Evolutionary conservation across 2,888 invertebrate genomes (phyloP).

Genomic region (Heliconius cydno): DNA sequence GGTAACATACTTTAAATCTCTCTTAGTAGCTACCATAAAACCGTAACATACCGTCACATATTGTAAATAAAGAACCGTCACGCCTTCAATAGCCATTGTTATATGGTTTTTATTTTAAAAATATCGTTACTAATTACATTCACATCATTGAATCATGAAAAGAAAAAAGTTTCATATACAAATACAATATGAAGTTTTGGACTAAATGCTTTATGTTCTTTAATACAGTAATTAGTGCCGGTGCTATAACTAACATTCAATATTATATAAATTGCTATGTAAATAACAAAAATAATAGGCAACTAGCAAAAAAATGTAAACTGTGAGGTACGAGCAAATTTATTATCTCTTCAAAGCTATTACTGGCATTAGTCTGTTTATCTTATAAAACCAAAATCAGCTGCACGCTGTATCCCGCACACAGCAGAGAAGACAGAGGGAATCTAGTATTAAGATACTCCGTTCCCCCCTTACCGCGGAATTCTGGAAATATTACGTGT

Average conservation of each 20-base stretch:
- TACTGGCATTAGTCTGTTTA: neutral
- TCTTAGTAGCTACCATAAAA: neutral
- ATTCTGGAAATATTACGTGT: too few relatives aligned
- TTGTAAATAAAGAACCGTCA: constrained; percentile 13
- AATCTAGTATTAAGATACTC: too few relatives aligned
- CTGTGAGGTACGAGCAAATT: neutral
- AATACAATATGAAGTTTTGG: neutral
- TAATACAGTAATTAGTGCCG: too few relatives aligned
- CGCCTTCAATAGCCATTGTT: constrained; percentile 5
- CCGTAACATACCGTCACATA: constrained; percentile 6
- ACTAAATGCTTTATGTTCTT: neutral
- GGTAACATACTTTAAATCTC: neutral
- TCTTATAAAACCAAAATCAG: neutral
- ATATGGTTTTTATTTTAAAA: constrained; percentile 5
- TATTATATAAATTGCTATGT: neutral
- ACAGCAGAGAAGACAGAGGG: too few relatives aligned
- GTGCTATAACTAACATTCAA: neutral
- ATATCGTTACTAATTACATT: constrained; percentile 11
- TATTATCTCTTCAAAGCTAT: too few relatives aligned
- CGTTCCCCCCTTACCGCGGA: too few relatives aligned
- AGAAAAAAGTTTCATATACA: neutral
- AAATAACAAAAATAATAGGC: neutral
- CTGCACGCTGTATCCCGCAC: too few relatives aligned
- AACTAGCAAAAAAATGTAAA: neutral
- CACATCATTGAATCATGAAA: neutral